Conservation (phyloP, 2,797 vertebrate species). For the Acipenser transmontanus region DNA sequence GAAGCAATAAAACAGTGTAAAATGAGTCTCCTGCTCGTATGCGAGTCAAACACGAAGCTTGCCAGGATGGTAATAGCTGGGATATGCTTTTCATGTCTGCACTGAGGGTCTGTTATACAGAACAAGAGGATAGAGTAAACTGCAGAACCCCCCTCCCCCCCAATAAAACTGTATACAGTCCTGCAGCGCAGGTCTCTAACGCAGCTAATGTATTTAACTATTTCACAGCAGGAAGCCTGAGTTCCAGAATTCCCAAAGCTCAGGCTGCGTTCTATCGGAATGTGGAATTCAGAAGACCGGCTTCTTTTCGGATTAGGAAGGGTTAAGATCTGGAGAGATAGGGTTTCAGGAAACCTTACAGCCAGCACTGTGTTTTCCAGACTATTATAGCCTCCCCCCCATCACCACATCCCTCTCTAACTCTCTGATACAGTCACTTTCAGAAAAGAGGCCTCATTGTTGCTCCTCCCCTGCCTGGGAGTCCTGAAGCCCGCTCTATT, state of each 20-base stretch:
- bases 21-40: slow-evolving; percentile 27
- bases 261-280: slow-evolving; percentile 12
- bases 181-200: too few species aligned
- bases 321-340: slow-evolving; percentile 25
- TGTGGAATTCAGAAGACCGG: slow-evolving; percentile 31
- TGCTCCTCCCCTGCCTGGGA: slow-evolving; percentile 45
- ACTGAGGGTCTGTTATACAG: slow-evolving; percentile 3
- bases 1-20: slow-evolving; percentile 56
- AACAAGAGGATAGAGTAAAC: neutral
- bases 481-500: slow-evolving; percentile 43
- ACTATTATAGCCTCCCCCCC: slow-evolving; percentile 26
- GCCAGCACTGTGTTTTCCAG: slow-evolving; percentile 29
- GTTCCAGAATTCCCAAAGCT: neutral
- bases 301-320: slow-evolving; percentile 4
- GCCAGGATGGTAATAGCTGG: slow-evolving; percentile 60
- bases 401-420: neutral
- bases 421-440: slow-evolving; percentile 28
- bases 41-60: slow-evolving; percentile 53
- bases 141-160: too few species aligned
- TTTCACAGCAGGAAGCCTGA: too few species aligned
- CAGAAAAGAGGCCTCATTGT: slow-evolving; percentile 63
- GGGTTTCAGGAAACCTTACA: slow-evolving; percentile 37
- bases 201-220: too few species aligned
- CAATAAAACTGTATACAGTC: too few species aligned
- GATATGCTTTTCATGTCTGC: slow-evolving; percentile 53